These are phyloP conservation scores for Orycteropus afer DNA, from an alignment of 2,113 vertebrate genomes.

Conservation along the genomic window DNA sequence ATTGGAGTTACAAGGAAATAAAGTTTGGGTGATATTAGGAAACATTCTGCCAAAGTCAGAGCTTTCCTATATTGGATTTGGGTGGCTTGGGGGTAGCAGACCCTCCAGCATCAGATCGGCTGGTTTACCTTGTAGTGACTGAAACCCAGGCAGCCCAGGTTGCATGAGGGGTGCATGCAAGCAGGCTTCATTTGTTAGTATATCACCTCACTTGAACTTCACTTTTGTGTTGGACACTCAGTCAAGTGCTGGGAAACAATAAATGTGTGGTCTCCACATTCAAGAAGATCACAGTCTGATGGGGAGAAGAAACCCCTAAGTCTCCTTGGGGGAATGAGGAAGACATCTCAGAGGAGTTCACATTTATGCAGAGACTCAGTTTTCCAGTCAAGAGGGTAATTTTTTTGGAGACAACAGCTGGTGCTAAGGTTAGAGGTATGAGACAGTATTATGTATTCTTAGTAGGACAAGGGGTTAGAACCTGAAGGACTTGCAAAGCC, in stretches of 20 bases:
- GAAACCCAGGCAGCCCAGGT: fast-evolving
- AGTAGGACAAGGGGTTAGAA: not conserved
- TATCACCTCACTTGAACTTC: not conserved
- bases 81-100: fast-evolving
- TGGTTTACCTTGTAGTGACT: not conserved
- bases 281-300: not conserved
- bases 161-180: fast-evolving
- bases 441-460: not conserved
- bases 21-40: not conserved
- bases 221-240: not conserved
- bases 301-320: not conserved
- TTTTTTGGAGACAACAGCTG: not conserved
- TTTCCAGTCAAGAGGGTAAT: not conserved
- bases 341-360: not conserved
- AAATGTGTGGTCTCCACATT: not conserved
- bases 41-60: not conserved
- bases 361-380: not conserved
- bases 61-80: no score
- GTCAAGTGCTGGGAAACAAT: not conserved
- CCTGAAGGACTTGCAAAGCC: not conserved
- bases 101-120: fast-evolving
- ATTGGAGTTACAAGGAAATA: not conserved
- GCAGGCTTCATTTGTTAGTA: not conserved
- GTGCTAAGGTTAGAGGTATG: not conserved
- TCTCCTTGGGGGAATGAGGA: not conserved